Evolutionary conservation across 2,888 invertebrate genomes (phyloP), one percentile per base, ranked within the genome.

Genomic region (Chymomyza fuscimana): DNA sequence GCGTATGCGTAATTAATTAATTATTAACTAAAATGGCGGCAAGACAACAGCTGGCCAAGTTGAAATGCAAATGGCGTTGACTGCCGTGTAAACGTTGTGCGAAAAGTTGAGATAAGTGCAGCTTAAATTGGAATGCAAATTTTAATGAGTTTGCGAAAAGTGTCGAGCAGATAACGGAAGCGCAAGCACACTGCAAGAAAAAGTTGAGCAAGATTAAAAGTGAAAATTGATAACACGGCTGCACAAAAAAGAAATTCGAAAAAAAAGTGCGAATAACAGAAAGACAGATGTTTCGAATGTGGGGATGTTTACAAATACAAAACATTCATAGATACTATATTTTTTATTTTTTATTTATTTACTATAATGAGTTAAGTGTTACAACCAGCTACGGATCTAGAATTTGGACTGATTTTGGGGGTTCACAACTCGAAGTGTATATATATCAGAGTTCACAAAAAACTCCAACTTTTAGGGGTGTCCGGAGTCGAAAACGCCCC

Each of bases 91-190:
- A 72, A 61, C 52, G 63, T 59, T 51, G 54, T 58, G 32, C 29
- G 58, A 70, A 70, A 54, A 65, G 7, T 36, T 65, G 22, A 40
- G 40, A 51, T 58, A 66, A 59, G 36, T 51, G 50, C 16, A 59
- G 63, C 67, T 46, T 46, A 73, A 79, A 72, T 76, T 79, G 69
- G 65, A 77, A 79, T 77, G 68, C 68, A 62, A 63, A 72, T 80
- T 81, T 72, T 74, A 79, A 81, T 80, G 70, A 67, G 69, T 62
- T 70, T 67, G 63, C 40, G 70, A 65, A 6, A 63, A 66, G 61
- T 40, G 64, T 40, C 19, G 61, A 60, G 36, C 54, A 56, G 40
- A 40, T 56, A 65, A 54, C 46, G 54, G 56, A 40, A 54, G 46
- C 56, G 16, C 22, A 56, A 36, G 12, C 4, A 50, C 50, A 10